Evolutionary conservation across 1,140 invertebrate genomes (phyloP).

Genomic region (Helicorthomorpha holstii): DNA sequence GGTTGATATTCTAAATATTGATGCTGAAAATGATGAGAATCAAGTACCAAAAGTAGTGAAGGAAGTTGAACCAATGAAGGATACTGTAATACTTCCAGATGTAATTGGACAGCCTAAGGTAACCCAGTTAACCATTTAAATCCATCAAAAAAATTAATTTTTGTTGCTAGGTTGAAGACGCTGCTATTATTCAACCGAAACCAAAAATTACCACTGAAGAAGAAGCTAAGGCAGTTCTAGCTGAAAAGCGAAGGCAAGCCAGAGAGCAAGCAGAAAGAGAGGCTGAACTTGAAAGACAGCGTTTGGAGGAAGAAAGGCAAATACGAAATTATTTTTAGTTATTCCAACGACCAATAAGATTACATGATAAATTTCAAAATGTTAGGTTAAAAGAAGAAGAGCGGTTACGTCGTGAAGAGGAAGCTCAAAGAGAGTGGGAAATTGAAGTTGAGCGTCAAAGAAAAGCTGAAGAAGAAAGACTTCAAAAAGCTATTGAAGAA

Average conservation of each 20-base stretch:
- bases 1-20: too few species aligned
- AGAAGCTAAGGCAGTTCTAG: conserved; percentile 72
- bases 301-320: conserved; percentile 30
- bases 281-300: conserved; percentile 58
- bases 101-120: too few species aligned
- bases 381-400: conserved; percentile 47
- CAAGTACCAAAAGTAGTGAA: too few species aligned
- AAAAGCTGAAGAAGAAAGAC: conserved; percentile 47
- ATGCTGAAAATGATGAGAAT: too few species aligned
- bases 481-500: conserved; percentile 31
- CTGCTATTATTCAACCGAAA: conserved; percentile 27
- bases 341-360: background rate
- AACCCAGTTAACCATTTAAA: too few species aligned
- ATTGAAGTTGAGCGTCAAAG: conserved; percentile 56
- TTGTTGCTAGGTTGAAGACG: conserved; percentile 7
- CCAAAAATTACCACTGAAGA: conserved; percentile 65
- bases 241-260: conserved; percentile 61
- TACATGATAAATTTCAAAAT: background rate
- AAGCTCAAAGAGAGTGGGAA: conserved; percentile 42
- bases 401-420: conserved; percentile 55
- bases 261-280: conserved; percentile 69
- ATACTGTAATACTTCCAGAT: background rate
- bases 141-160: too few species aligned
- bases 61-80: too few species aligned
- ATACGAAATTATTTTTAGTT: background rate